phyloP scores from a whole-genome alignment of 1,140 invertebrate species.

The Saccostrea cuccullata region DNA sequence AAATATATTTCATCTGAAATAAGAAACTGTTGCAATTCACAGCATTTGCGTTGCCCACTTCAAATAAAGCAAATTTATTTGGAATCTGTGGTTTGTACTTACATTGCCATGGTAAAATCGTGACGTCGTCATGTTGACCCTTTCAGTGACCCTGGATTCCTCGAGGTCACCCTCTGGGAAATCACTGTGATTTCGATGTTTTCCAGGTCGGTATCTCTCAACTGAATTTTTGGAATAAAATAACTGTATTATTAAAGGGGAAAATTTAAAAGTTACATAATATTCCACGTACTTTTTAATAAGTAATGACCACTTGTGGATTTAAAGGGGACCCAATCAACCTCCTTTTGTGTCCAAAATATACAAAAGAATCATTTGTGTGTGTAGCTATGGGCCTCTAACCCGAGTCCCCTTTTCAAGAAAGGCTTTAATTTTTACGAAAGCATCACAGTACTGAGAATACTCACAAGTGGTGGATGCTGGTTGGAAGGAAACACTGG shows the following conservation, averaged over 20 bases:
- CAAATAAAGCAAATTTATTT: neutral
- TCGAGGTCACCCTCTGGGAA: conserved; percentile 71
- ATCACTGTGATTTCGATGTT: conserved; percentile 72
- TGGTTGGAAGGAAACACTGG: conserved; percentile 59
- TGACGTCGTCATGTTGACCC: conserved; percentile 68
- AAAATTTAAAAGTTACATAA: neutral
- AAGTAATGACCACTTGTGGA: no score
- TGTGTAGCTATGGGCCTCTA: no score
- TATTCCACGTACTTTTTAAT: no score
- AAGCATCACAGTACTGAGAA: neutral
- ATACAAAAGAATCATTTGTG: no score
- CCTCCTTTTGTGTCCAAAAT: no score
- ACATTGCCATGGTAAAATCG: conserved; percentile 72
- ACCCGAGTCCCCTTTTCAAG: no score
- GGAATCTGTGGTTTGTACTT: conserved; percentile 43
- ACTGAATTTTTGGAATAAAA: conserved; percentile 52
- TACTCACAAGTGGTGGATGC: conserved; percentile 56
- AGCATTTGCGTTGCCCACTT: neutral
- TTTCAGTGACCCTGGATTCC: conserved; percentile 58
- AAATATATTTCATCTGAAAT: no score
- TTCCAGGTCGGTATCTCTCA: conserved; percentile 58
- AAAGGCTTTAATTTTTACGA: no score
- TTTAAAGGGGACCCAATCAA: no score
- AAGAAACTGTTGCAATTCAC: neutral
- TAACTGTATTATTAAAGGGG: neutral